Evolutionary conservation across 2,797 vertebrate species (phyloP), one percentile per base, ranked within the genome.

Genomic region (Malacoraja senta): DNA sequence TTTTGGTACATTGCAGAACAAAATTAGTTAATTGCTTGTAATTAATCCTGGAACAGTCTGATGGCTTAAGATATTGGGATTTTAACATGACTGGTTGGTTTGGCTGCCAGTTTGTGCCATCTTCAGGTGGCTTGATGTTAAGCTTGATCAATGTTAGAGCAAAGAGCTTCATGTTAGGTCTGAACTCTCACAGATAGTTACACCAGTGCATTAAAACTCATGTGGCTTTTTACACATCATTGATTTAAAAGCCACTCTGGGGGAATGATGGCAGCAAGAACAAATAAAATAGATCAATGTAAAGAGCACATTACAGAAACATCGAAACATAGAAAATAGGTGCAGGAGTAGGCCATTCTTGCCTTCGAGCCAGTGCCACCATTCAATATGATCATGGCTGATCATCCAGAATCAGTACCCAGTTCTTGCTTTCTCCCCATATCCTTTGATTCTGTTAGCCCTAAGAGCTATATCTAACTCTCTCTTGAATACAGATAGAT

Each of bases 21-120:
- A 88, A 88, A 68, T 68, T 65, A 88, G 3, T 63, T 88, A 88
- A 88, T 88, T 88, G n/a, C 84, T 88, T 68, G 38, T 88, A n/a
- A 65, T 32, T 65, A 68, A 88, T 88, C n/a, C 84, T 68, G 84
- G 61, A 32, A 68, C n/a, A 35, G n/a, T n/a, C 61, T 63, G 63
- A 38, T 88, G 84, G 84, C 61, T 32, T 7, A 88, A 17, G n/a
- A 13, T 78, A 35, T 78, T 32, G 77, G 61, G 19, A 17, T 15
- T 38, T 38, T 38, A 79, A 79, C 78, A 79, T 79, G 78, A 38
- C 35, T 79, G 32, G 84, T 19, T 32, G 15, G 84, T 88, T 88
- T 8, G 7, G 17, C 61, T 65, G 58, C 29, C 8, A 29, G 15
- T 65, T 65, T 32, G 61, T 21, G 4, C 29, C 84, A 88, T 35